Evolutionary conservation across 1,140 invertebrate genomes (phyloP).

Genomic region (Hylyphantes graminicola): DNA sequence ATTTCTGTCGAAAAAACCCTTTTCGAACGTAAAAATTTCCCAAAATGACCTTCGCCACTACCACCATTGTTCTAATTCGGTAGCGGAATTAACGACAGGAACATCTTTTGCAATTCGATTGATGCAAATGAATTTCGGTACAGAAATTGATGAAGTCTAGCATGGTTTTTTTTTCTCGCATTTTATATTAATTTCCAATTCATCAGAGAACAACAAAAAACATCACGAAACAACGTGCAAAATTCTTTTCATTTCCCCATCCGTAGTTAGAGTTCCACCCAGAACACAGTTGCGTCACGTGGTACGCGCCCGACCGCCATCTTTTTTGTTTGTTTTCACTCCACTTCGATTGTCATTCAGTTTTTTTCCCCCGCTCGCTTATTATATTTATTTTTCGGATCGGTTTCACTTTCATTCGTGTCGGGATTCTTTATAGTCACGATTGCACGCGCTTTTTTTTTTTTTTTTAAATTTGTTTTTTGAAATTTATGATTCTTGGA

Average conservation of each 20-base stretch:
- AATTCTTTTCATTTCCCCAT: neutral
- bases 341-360: slow-evolving; percentile 19
- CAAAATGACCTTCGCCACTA: neutral
- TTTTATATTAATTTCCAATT: too few species aligned
- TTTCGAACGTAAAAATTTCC: neutral
- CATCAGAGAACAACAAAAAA: neutral
- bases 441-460: slow-evolving; percentile 9
- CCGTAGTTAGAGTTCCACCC: neutral
- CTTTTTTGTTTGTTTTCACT: slow-evolving; percentile 25
- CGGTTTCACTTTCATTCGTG: slow-evolving; percentile 44
- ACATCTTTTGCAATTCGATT: neutral
- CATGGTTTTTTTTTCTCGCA: too few species aligned
- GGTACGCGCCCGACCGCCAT: slow-evolving; percentile 35
- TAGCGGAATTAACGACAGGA: slow-evolving; percentile 1
- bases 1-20: neutral
- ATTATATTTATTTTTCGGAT: slow-evolving; percentile 32
- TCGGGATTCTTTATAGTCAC: neutral
- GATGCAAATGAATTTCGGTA: slow-evolving; percentile 5
- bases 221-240: too few species aligned
- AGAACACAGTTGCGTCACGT: slow-evolving; percentile 34
- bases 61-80: neutral
- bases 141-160: too few species aligned
- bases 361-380: neutral
- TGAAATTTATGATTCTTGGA: slow-evolving; percentile 14
- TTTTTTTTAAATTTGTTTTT: slow-evolving; percentile 7